Base-by-base conservation (phyloP, 1,140 invertebrate genomes). In the Drosophila takahashii region DNA sequence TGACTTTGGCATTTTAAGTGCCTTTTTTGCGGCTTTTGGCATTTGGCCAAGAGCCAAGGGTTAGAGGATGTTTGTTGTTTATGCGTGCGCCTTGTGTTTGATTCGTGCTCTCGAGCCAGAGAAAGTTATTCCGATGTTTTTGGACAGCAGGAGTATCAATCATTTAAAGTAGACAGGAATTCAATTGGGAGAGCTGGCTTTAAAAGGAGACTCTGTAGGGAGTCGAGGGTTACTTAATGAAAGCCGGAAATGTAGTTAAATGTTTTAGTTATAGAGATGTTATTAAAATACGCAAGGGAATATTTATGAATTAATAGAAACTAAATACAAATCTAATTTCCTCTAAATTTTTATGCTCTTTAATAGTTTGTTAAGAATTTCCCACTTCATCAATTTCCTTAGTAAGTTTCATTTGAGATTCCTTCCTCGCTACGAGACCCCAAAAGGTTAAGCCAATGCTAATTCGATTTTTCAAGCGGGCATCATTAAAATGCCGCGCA, bases 401-500 rank as follows among this genome's bases (percentile, higher is more conserved):
- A 32, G 32, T 11, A n/a, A 32, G 36, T 45, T 37, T 44, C 29
- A 66, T 67, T 65, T 53, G 15, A 13, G 22, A 66, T 69, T 56
- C 62, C 16, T 26, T 18, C 8, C 27, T 16, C 13, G 3, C 22
- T 10, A 5, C 1, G 0, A 45, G 51, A 36, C 45, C 18, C 61
- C 47, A 73, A 87, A 72, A 71, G 75, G 79, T 86, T 72, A 81
- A 56, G 26, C 37, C 48, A 87, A 87, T 86, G 75, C 79, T 81
- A 87, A 86, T 87, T 44, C 47, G 50, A 61, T 56, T 32, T 48
- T 48, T 32, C 50, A 45, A 37, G 29, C 29, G 32, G 73, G 69
- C 84, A 77, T 87, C 83, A 87, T 87, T 87, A 87, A 87, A 87
- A 87, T 87, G 84, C 83, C 71, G 59, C 54, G 54, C 80, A 84